phyloP scores from a whole-genome alignment of 2,888 invertebrate species.

The Hesperia comma region DNA sequence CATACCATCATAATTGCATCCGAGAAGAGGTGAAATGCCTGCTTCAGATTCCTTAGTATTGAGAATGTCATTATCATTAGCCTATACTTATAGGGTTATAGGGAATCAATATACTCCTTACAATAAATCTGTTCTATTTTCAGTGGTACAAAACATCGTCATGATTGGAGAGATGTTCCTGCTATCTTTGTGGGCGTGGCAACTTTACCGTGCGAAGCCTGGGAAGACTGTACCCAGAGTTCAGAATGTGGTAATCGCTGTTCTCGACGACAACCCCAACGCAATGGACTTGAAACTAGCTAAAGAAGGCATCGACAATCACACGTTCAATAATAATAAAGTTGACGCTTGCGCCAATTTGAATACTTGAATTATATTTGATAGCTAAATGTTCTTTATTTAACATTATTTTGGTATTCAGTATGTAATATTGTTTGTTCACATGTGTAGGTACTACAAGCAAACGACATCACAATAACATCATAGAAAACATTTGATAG shows the following conservation, averaged over 20 bases:
- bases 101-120: no score
- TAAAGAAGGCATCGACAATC: constrained; percentile 23
- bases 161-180: constrained; percentile 88
- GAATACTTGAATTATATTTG: constrained; percentile 13
- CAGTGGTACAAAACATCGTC: constrained; percentile 87
- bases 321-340: constrained; percentile 20
- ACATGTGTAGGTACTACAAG: no score
- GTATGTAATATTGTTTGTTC: not conserved
- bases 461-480: no score
- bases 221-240: constrained; percentile 60
- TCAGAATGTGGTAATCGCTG: constrained; percentile 63
- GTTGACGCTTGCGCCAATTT: constrained; percentile 11
- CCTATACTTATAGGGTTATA: no score
- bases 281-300: constrained; percentile 50
- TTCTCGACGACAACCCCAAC: constrained; percentile 61
- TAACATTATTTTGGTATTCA: not conserved
- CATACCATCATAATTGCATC: no score
- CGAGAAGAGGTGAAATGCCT: no score
- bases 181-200: constrained; percentile 85
- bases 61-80: no score
- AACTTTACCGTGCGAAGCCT: constrained; percentile 81
- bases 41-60: no score
- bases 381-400: not conserved
- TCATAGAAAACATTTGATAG: no score
- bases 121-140: constrained; percentile 33